These are phyloP conservation scores for Tricholaema leucomelas DNA, from an alignment of 2,113 vertebrate genomes.

Conservation along the genomic window DNA sequence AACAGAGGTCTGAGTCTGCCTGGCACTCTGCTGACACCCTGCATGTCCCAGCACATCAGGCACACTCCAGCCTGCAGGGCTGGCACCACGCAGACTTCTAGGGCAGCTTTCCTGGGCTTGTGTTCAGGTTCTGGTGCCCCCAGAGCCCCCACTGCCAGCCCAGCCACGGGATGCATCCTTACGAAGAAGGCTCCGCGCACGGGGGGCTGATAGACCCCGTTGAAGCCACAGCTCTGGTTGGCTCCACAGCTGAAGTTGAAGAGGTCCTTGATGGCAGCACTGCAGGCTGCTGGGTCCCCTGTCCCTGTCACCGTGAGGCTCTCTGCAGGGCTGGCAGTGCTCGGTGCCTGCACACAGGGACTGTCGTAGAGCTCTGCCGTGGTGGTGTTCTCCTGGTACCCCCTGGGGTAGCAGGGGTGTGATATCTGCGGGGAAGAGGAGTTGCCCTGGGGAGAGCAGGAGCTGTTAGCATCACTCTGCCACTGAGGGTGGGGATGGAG, in stretches of 20 bases:
- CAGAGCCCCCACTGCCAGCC: background rate
- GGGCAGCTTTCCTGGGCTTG: rapidly evolving
- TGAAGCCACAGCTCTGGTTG: slow-evolving; percentile 69
- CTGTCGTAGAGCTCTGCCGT: slow-evolving; percentile 65
- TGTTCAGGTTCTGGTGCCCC: background rate
- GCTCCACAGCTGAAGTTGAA: slow-evolving; percentile 71
- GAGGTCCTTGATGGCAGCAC: slow-evolving; percentile 45
- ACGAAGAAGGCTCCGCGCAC: slow-evolving; percentile 77
- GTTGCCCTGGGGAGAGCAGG: background rate
- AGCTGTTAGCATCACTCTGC: background rate
- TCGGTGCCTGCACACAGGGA: slow-evolving; percentile 45
- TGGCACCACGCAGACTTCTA: background rate
- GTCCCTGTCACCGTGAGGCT: slow-evolving; percentile 64
- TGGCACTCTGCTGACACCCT: rapidly evolving
- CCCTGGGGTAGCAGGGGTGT: slow-evolving; percentile 78
- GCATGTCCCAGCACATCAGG: rapidly evolving
- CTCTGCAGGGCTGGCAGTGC: background rate
- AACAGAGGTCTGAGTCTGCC: background rate
- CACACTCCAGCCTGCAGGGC: background rate
- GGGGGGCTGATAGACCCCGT: slow-evolving; percentile 77
- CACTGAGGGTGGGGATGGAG: background rate
- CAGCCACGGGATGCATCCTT: background rate
- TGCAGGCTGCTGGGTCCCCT: slow-evolving; percentile 64
- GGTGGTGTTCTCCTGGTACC: slow-evolving; percentile 52
- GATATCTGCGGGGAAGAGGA: background rate